A percentile compares a stretch with the other conserved stretches of the same genome.
Conservation (phyloP, 2,113 vertebrate genomes). For the Austrofundulus limnaeus region DNA sequence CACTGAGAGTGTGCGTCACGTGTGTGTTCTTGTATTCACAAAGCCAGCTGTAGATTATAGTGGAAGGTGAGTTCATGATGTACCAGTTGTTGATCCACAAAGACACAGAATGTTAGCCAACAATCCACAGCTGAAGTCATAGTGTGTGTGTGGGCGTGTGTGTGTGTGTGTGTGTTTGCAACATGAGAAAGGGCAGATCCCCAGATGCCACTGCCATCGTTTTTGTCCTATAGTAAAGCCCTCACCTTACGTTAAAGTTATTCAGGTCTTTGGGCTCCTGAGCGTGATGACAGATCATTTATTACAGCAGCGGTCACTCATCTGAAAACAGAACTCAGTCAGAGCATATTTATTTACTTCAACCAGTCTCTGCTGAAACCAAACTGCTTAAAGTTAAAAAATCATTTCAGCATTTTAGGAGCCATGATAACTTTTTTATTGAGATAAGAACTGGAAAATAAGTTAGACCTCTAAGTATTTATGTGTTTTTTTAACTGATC, state of each 20-base stretch:
- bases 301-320: slow-evolving; percentile 11
- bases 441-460: neutral
- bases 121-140: slow-evolving; percentile 15
- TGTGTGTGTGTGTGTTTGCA: slow-evolving; percentile 42
- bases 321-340: slow-evolving; percentile 26
- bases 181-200: slow-evolving; percentile 64
- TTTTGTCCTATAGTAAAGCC: slow-evolving; percentile 41
- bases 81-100: slow-evolving; percentile 32
- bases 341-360: slow-evolving; percentile 33
- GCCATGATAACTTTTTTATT: too few relatives aligned
- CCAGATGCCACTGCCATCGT: slow-evolving; percentile 26
- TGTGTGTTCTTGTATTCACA: slow-evolving; percentile 44
- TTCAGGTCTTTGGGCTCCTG: slow-evolving; percentile 7
- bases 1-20: slow-evolving; percentile 16
- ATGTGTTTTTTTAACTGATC: slow-evolving; percentile 27
- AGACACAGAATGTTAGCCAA: slow-evolving; percentile 21
- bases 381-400: neutral
- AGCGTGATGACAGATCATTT: slow-evolving; percentile 18
- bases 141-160: slow-evolving; percentile 1
- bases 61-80: slow-evolving; percentile 32
- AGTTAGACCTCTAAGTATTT: too few relatives aligned
- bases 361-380: slow-evolving; percentile 17
- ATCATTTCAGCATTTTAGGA: neutral
- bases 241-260: slow-evolving; percentile 16
- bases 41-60: slow-evolving; percentile 44